Evolutionary conservation across 2,113 vertebrate species (phyloP).

Genomic region (Craseonycteris thonglongyai): DNA sequence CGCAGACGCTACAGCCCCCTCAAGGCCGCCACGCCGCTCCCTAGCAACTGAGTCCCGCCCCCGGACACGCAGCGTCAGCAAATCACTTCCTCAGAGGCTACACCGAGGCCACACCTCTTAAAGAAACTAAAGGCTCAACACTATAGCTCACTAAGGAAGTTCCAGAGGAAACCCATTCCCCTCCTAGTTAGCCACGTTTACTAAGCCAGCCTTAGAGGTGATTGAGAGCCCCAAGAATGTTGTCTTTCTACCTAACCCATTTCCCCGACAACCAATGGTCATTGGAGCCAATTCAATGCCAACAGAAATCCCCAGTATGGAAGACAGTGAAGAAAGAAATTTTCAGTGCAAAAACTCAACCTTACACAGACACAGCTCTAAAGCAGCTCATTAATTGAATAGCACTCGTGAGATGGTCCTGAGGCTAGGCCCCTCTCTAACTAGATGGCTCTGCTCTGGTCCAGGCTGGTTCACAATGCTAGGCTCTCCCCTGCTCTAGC

Average conservation of each 20-base stretch:
- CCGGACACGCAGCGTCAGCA: background rate
- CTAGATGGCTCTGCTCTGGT: background rate
- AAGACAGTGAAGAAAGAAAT: background rate
- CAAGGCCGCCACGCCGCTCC: background rate
- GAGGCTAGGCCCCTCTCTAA: too few species aligned
- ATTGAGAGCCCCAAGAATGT: background rate
- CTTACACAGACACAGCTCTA: background rate
- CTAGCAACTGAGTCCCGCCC: conserved; percentile 44
- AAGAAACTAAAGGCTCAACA: background rate
- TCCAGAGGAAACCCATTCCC: background rate
- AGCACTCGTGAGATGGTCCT: background rate
- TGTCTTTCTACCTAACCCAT: background rate
- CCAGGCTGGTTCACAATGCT: too few species aligned
- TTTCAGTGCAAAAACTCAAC: background rate
- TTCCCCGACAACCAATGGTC: background rate
- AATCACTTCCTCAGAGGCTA: background rate
- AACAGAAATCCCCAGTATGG: background rate
- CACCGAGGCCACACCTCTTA: conserved; percentile 29
- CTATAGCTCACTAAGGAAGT: background rate
- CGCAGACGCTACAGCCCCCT: conserved; percentile 51
- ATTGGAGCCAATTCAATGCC: background rate
- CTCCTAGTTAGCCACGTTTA: background rate
- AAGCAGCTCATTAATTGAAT: background rate
- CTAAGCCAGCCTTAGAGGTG: background rate
- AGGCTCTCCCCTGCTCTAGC: too few species aligned